Conservation (phyloP, 2,888 invertebrate species). For the Corythucha ciliata region DNA sequence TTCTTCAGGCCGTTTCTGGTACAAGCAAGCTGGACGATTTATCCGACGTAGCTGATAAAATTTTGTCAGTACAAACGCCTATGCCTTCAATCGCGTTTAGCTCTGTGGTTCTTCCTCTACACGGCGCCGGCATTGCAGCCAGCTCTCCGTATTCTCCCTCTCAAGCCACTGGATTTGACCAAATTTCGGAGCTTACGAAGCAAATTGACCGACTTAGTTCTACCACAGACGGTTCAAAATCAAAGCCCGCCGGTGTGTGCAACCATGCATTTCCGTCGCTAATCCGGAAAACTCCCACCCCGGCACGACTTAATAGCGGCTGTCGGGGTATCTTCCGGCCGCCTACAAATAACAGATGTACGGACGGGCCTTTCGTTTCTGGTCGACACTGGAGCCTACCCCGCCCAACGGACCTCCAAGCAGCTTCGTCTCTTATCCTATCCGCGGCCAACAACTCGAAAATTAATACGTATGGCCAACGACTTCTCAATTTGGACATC, state of each 20-base stretch:
- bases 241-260: neutral
- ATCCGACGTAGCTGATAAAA: slow-evolving; percentile 12
- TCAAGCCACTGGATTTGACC: neutral
- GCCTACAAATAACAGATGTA: neutral
- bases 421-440: neutral
- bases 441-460: slow-evolving; percentile 9
- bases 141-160: neutral
- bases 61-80: neutral
- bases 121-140: neutral
- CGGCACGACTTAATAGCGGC: slow-evolving; percentile 8
- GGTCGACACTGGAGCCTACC: slow-evolving; percentile 9
- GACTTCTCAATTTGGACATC: slow-evolving; percentile 9
- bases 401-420: too few species aligned
- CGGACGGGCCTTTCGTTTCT: slow-evolving; percentile 20
- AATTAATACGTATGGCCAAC: slow-evolving; percentile 14
- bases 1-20: neutral
- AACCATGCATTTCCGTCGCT: neutral
- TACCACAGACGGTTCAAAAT: neutral
- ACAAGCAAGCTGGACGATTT: neutral
- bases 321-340: neutral
- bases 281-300: neutral
- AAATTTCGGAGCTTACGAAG: neutral
- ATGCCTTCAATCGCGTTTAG: too few species aligned
- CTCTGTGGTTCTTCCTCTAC: neutral
- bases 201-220: neutral